phyloP scores from a whole-genome alignment of 2,113 vertebrate genomes.

The Bostrychus sinensis region DNA sequence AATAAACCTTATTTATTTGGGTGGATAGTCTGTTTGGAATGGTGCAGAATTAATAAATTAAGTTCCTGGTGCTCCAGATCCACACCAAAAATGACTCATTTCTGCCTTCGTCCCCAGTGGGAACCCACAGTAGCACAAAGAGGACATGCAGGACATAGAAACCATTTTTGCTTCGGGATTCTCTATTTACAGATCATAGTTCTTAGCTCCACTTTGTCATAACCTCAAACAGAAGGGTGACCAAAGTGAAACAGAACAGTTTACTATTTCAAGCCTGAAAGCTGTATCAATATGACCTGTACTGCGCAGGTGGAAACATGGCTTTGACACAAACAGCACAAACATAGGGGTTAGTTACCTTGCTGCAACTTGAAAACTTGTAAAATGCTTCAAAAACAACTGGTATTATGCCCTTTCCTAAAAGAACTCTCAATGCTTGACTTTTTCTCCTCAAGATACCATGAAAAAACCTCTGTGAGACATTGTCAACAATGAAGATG shows the following conservation, averaged over 20 bases:
- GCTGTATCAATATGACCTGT: too few relatives aligned
- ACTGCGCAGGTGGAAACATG: too few relatives aligned
- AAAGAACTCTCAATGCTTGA: background rate
- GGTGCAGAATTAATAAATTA: too few relatives aligned
- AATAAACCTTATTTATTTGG: too few relatives aligned
- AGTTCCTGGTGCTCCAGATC: background rate
- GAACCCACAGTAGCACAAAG: background rate
- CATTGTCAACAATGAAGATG: conserved; percentile 47
- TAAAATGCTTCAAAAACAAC: background rate
- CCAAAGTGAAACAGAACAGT: background rate
- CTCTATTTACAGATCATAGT: background rate
- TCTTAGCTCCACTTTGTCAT: background rate
- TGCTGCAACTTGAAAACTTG: background rate
- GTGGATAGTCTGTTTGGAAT: too few relatives aligned
- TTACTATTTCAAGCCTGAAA: too few relatives aligned
- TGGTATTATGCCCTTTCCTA: background rate
- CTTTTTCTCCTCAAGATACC: conserved; percentile 34
- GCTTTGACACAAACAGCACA: too few relatives aligned
- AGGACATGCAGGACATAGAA: background rate
- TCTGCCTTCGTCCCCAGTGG: background rate
- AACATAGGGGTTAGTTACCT: too few relatives aligned
- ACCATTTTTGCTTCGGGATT: background rate
- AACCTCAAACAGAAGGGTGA: background rate
- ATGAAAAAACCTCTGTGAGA: conserved; percentile 30
- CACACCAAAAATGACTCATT: background rate